These are phyloP conservation scores for Actenoides hombroni DNA, from an alignment of 2,113 vertebrate species.

Conservation along the genomic window DNA sequence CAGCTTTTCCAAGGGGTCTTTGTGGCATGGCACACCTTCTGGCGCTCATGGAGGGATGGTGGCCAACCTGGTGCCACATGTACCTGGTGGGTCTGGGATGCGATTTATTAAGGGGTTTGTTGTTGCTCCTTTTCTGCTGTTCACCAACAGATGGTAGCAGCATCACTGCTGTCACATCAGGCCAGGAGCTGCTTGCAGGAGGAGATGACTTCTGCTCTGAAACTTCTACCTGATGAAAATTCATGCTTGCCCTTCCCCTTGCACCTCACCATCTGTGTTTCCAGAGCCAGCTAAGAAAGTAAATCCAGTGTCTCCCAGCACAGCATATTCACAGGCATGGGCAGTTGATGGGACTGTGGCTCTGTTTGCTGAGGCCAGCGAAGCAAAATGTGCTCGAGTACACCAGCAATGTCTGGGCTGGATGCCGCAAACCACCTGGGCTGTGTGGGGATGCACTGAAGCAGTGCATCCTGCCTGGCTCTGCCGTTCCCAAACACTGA, in stretches of 20 bases:
- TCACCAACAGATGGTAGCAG: constrained; percentile 62
- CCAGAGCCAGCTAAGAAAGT: neutral
- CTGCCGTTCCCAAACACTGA: neutral
- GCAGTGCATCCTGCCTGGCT: neutral
- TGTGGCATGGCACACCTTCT: neutral
- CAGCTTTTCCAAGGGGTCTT: neutral
- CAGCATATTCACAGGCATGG: neutral
- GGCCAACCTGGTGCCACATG: accelerated
- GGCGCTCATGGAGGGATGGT: accelerated
- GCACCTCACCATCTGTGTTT: neutral
- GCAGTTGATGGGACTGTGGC: neutral
- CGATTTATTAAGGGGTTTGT: neutral
- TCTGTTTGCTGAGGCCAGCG: neutral
- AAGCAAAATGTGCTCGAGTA: neutral
- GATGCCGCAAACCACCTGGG: neutral
- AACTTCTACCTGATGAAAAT: constrained; percentile 8
- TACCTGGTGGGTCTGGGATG: neutral
- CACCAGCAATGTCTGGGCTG: neutral
- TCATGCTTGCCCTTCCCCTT: neutral
- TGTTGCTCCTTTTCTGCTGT: constrained; percentile 30
- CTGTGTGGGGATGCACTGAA: neutral
- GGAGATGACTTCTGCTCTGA: neutral
- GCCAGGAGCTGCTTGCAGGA: neutral
- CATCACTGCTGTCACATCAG: neutral
- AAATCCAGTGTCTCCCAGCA: neutral